A percentile compares a stretch with the other conserved stretches of the same genome.
phyloP scores from a whole-genome alignment of 2,888 invertebrate genomes.

The Alsophila aescularia region DNA sequence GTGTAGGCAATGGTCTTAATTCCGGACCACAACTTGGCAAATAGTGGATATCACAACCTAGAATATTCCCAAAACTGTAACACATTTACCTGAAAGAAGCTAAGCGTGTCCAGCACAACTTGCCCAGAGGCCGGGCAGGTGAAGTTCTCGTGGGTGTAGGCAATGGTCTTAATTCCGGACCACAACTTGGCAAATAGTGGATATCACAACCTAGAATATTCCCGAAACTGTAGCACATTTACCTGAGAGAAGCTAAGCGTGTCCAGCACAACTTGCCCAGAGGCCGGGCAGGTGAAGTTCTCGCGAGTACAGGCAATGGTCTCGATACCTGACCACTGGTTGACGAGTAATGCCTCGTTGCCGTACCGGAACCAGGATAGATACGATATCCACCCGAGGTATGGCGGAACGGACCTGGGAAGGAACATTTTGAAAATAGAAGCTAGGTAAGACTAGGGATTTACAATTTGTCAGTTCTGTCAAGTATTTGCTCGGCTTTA shows the following conservation, averaged over 20 bases:
- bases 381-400: slow-evolving; percentile 94
- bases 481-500: too few species aligned
- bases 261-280: slow-evolving; percentile 91
- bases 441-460: too few species aligned
- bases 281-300: slow-evolving; percentile 91
- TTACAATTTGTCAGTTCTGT: too few species aligned
- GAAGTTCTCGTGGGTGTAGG: slow-evolving; percentile 89
- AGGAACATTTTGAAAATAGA: too few species aligned
- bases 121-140: slow-evolving; percentile 92
- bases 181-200: slow-evolving; percentile 95
- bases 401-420: slow-evolving; percentile 90
- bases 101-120: slow-evolving; percentile 90
- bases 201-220: too few species aligned
- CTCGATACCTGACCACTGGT: slow-evolving; percentile 94
- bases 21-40: slow-evolving; percentile 95
- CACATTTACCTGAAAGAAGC: slow-evolving; percentile 87
- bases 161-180: slow-evolving; percentile 90
- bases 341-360: slow-evolving; percentile 94
- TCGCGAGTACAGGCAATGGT: slow-evolving; percentile 89
- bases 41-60: too few species aligned
- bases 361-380: slow-evolving; percentile 97
- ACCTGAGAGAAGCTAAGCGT: slow-evolving; percentile 91
- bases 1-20: slow-evolving; percentile 91
- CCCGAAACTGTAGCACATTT: slow-evolving; percentile 23
- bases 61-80: too few species aligned